These are phyloP conservation scores for Lampropteryx suffumata DNA, from an alignment of 2,888 invertebrate species.

Conservation along the genomic window DNA sequence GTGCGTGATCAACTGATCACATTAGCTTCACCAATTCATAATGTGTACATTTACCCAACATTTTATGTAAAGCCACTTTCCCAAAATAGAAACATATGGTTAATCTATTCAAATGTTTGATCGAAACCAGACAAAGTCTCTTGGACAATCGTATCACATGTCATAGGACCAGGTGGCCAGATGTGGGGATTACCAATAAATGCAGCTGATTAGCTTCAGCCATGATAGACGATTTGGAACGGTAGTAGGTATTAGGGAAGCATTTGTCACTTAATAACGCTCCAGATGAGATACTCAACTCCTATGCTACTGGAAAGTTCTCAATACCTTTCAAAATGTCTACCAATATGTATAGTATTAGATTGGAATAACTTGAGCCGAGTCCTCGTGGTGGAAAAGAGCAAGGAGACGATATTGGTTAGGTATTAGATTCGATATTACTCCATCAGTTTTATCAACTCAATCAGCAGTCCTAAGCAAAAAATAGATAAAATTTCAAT, in stretches of 20 bases:
- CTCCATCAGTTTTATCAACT: too few species aligned
- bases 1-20: too few species aligned
- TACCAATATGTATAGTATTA: too few species aligned
- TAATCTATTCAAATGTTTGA: slow-evolving; percentile 21
- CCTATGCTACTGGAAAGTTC: too few species aligned
- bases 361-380: too few species aligned
- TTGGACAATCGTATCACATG: slow-evolving; percentile 30
- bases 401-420: too few species aligned
- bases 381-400: too few species aligned
- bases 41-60: too few species aligned
- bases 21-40: too few species aligned
- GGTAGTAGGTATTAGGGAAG: slow-evolving; percentile 10
- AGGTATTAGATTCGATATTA: not conserved
- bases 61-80: not conserved
- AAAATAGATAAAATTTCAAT: not conserved
- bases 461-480: too few species aligned
- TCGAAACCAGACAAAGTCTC: slow-evolving; percentile 23
- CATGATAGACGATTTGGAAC: slow-evolving; percentile 19
- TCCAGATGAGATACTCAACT: slow-evolving; percentile 2
- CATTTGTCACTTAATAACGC: slow-evolving; percentile 15
- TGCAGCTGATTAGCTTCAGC: slow-evolving; percentile 26
- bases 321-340: too few species aligned
- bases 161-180: slow-evolving; percentile 28
- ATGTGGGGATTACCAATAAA: slow-evolving; percentile 27
- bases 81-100: slow-evolving; percentile 21